A percentile compares a stretch with the other conserved stretches of the same genome.
These are phyloP conservation scores for Limnephilus auricula DNA, from an alignment of 2,888 invertebrate species.

Conservation along the genomic window DNA sequence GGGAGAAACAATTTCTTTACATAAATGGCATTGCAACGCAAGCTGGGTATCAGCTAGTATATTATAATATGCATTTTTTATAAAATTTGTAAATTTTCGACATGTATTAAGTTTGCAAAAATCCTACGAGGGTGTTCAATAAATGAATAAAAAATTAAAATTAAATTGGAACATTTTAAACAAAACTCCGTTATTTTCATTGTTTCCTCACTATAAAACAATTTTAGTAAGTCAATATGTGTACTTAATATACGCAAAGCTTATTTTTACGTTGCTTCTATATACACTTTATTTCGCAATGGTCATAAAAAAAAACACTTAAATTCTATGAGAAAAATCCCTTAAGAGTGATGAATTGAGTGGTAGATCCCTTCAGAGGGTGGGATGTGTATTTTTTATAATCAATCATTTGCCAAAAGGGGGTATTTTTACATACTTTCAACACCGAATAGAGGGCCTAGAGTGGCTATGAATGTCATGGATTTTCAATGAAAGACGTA, in stretches of 20 bases:
- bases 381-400: slow-evolving; percentile 50
- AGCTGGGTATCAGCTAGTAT: too few relatives aligned
- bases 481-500: slow-evolving; percentile 27
- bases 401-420: slow-evolving; percentile 53
- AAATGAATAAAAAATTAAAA: too few relatives aligned
- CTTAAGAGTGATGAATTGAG: slow-evolving; percentile 24
- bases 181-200: background rate
- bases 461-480: slow-evolving; percentile 36
- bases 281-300: background rate
- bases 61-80: too few relatives aligned
- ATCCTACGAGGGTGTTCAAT: too few relatives aligned
- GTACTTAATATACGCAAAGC: background rate
- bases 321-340: slow-evolving; percentile 11
- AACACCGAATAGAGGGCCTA: slow-evolving; percentile 9
- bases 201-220: background rate
- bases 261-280: background rate
- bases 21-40: too few relatives aligned
- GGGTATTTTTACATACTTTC: slow-evolving; percentile 50
- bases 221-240: background rate
- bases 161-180: too few relatives aligned
- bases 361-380: background rate
- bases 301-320: slow-evolving; percentile 35
- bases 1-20: too few relatives aligned
- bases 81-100: too few relatives aligned
- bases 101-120: too few relatives aligned